Evolutionary conservation across 53 echinoderm and acorn worm genomes (phyloP).

Genomic region (Glandiceps talaboti): DNA sequence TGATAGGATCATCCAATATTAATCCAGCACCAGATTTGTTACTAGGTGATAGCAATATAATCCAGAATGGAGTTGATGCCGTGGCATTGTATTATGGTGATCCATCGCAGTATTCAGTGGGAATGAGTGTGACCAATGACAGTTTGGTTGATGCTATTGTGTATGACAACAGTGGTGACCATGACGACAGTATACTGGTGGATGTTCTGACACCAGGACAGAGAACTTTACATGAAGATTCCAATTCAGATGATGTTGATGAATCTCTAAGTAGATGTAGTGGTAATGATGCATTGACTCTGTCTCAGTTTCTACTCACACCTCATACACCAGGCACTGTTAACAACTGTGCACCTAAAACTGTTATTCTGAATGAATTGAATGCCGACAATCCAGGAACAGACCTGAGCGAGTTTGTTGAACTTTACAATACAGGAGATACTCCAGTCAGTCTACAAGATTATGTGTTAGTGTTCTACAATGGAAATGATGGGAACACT

Average conservation of each 20-base stretch:
- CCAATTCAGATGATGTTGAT: slow-evolving; percentile 23
- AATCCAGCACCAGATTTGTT: slow-evolving; percentile 38
- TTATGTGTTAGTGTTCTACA: slow-evolving; percentile 38
- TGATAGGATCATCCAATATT: slow-evolving; percentile 53
- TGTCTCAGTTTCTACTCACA: slow-evolving; percentile 44
- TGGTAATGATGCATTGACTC: slow-evolving; percentile 36
- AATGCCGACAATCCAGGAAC: slow-evolving; percentile 23
- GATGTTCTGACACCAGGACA: slow-evolving; percentile 22
- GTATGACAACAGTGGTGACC: slow-evolving; percentile 28
- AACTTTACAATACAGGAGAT: slow-evolving; percentile 71
- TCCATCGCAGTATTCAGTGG: slow-evolving; percentile 18
- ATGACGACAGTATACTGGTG: slow-evolving; percentile 4
- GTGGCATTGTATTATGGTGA: slow-evolving; percentile 54
- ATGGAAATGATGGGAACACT: slow-evolving; percentile 19
- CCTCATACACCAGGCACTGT: slow-evolving; percentile 40
- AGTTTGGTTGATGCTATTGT: slow-evolving; percentile 80
- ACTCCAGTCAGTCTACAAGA: slow-evolving; percentile 41
- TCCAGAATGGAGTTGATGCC: slow-evolving; percentile 79
- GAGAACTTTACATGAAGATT: slow-evolving; percentile 22
- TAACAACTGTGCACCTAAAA: slow-evolving; percentile 51
- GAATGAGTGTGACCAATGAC: slow-evolving; percentile 40
- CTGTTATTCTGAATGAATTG: slow-evolving; percentile 69
- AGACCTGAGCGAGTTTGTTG: slow-evolving; percentile 42
- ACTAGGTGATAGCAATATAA: slow-evolving; percentile 26
- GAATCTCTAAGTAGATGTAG: slow-evolving; percentile 73